Percentiles rank a stretch among this genome's conserved stretches.
Evolutionary conservation across 2,797 vertebrate species (phyloP).

Genomic region (Brachyrhaphis roseni): DNA sequence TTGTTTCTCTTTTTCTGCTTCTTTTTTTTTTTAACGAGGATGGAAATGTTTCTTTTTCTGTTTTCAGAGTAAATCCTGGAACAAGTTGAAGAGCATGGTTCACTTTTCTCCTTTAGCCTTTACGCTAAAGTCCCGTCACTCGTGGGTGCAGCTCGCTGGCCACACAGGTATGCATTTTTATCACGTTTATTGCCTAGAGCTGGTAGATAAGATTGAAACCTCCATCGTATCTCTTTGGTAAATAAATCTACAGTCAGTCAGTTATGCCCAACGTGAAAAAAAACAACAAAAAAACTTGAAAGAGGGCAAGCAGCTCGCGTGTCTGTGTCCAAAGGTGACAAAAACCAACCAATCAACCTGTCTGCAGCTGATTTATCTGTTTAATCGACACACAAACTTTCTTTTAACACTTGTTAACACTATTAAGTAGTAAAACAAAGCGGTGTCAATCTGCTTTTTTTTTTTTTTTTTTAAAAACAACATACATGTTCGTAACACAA

Average conservation of each 20-base stretch:
- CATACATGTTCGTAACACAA: neutral
- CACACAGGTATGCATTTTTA: slow-evolving; percentile 82
- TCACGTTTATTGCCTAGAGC: neutral
- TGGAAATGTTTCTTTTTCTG: slow-evolving; percentile 19
- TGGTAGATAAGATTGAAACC: slow-evolving; percentile 1
- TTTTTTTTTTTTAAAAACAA: neutral
- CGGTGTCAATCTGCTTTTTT: neutral
- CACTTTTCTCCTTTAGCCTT: slow-evolving; percentile 86
- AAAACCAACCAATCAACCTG: neutral
- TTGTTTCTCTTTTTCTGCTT: neutral
- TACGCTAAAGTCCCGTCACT: slow-evolving; percentile 87
- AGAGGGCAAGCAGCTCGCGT: neutral
- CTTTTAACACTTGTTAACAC: neutral
- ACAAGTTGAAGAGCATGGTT: slow-evolving; percentile 88
- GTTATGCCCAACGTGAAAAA: neutral
- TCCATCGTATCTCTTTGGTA: neutral
- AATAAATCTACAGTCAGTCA: neutral
- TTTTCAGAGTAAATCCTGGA: slow-evolving; percentile 86
- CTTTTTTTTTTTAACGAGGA: slow-evolving; percentile 1
- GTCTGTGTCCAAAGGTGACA: neutral
- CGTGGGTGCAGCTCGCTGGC: slow-evolving; percentile 92
- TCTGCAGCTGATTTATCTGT: neutral
- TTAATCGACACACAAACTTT: neutral
- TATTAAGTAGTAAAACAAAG: neutral
- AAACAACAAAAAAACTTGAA: neutral